These are phyloP conservation scores for Drosophila mercatorum DNA, from an alignment of 2,888 invertebrate genomes.

Conservation along the genomic window DNA sequence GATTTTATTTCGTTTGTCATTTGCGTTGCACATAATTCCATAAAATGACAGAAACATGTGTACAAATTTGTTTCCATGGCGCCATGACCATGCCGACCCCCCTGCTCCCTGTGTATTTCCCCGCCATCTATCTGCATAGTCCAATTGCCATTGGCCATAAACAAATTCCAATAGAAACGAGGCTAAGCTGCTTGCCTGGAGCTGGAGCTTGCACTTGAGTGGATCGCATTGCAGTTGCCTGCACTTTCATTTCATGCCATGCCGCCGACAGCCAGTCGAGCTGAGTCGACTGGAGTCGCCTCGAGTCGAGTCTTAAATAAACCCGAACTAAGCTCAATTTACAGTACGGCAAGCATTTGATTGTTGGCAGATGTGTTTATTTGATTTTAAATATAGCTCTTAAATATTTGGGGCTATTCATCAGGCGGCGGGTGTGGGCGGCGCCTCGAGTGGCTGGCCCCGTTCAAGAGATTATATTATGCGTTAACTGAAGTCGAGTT, in stretches of 20 bases:
- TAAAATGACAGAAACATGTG: constrained; percentile 81
- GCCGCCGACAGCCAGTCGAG: constrained; percentile 24
- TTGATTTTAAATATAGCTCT: constrained; percentile 79
- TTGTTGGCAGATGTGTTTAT: constrained; percentile 77
- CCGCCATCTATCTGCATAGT: background rate
- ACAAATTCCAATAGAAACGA: constrained; percentile 65
- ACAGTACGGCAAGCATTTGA: constrained; percentile 77
- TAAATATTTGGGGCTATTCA: constrained; percentile 76
- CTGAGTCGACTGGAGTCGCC: too few relatives aligned
- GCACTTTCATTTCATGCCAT: constrained; percentile 47
- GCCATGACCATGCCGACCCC: constrained; percentile 27
- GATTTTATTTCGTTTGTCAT: constrained; percentile 76
- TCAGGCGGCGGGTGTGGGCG: constrained; percentile 43
- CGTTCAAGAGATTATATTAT: constrained; percentile 42
- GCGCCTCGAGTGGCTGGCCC: constrained; percentile 54
- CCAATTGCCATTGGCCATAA: constrained; percentile 72
- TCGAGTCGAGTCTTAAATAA: constrained; percentile 62
- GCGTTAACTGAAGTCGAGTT: constrained; percentile 27
- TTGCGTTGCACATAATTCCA: constrained; percentile 73
- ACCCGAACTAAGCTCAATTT: constrained; percentile 77
- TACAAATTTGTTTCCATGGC: constrained; percentile 74
- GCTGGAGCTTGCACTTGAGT: constrained; percentile 62
- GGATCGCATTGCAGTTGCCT: constrained; percentile 60
- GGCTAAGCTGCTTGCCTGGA: constrained; percentile 70
- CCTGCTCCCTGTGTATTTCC: background rate